Base-by-base conservation (phyloP, 2,113 vertebrate genomes). In the Hemibagrus wyckioides region DNA sequence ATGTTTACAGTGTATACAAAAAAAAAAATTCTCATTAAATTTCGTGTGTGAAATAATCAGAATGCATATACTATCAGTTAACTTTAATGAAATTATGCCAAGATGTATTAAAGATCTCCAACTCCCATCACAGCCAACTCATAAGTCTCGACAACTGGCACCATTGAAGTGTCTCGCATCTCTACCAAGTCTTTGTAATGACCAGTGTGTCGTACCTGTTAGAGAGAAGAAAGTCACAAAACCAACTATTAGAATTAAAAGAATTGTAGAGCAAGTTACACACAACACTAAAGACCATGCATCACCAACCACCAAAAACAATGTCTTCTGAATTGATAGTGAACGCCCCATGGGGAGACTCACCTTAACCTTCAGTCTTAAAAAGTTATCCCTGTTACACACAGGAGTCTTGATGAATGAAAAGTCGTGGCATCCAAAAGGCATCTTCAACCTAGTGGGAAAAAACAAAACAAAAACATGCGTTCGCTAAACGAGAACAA, bases 391-490 rank as follows among this genome's bases (percentile, higher is more conserved):
- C 41, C 17, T 54, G 61, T 36, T 50, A 1, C 56, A 65, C 30
- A 69, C 33, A 13, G 30, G 33, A 25, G 13, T 8, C 33, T 59
- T 28, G 44, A 30, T 71, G 25, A 79, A 30, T 19, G 75, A 41
- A 57, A 33, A 54, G 4, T 59, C 54, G 59, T 80, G 33, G 19
- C 50, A n/a, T n/a, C 13, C n/a, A 19, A 14, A 28, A 3, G 48
- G 19, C 25, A 67, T 69, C 54, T 86, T 86, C 76, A 86, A 56
- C 63, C 85, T 86, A 67, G 14, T 39, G 30, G 52, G 30, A 79
- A 79, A 52, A 79, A 28, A 81, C 6, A 86, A 80, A 23, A 67
- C 9, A 86, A 63, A 79, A 36, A 61, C 30, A 80, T 9, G 13
- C 8, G 30, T 33, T 86, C 57, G 71, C 73, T 69, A 13, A 80